A percentile compares a stretch with the other conserved stretches of the same genome.
phyloP scores from a whole-genome alignment of 2,888 invertebrate genomes.

The Elmis aenea region DNA sequence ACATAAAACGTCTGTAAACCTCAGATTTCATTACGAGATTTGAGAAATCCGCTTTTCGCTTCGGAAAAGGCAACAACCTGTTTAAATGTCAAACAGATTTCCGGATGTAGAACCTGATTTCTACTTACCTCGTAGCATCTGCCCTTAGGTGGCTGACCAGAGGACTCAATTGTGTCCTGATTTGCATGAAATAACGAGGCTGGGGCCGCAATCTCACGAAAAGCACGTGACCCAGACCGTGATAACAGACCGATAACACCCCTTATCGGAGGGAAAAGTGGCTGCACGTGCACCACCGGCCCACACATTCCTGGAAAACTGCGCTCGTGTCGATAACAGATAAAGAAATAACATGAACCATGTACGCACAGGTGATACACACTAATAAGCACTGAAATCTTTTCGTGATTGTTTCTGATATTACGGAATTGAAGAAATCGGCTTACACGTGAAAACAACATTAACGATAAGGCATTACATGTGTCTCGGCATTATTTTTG shows the following conservation, averaged over 20 bases:
- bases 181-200: conserved; percentile 41
- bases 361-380: conserved; percentile 9
- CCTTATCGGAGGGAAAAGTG: conserved; percentile 26
- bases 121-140: conserved; percentile 22
- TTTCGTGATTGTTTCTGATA: too few relatives aligned
- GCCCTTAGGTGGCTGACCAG: conserved; percentile 28
- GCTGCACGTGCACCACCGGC: conserved; percentile 20
- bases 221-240: conserved; percentile 33
- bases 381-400: too few relatives aligned
- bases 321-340: conserved; percentile 30
- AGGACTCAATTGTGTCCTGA: conserved; percentile 34
- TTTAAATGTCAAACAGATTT: conserved; percentile 1
- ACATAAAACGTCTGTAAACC: too few relatives aligned
- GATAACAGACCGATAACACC: conserved; percentile 34
- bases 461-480: too few relatives aligned
- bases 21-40: too few relatives aligned
- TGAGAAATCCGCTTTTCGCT: too few relatives aligned
- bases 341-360: conserved; percentile 28
- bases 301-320: conserved; percentile 29
- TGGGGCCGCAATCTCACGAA: conserved; percentile 31
- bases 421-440: too few relatives aligned
- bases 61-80: too few relatives aligned
- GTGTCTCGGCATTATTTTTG: too few relatives aligned
- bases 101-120: conserved; percentile 8
- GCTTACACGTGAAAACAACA: too few relatives aligned